Evolutionary conservation across 2,797 vertebrate species (phyloP), one percentile per base, ranked within the genome.

Genomic region (Pantherophis alleghaniensis): DNA sequence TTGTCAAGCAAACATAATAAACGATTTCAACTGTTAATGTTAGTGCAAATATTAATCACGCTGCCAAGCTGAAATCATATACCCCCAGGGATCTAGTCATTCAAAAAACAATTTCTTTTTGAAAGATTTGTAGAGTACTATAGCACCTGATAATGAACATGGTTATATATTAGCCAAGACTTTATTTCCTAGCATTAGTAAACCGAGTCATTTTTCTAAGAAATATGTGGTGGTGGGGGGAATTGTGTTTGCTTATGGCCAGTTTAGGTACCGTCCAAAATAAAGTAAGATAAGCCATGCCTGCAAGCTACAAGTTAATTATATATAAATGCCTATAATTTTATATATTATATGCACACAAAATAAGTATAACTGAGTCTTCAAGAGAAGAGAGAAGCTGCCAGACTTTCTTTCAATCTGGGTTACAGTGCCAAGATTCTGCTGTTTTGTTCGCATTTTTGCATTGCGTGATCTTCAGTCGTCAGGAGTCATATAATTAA

Each of bases 61-160:
- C 87, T 47, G 47, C 66, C 42, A 42, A 28, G 86, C 86, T 89
- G 93, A 89, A 91, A 88, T 32, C 28, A 6, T 74, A 66, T n/a
- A 22, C n/a, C 26, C 22, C 63, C 63, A 91, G 61, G 90, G 53
- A 88, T 32, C 47, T 93, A 88, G 74, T 93, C 86, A 91, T 91
- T 93, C 56, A 88, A 93, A 93, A 93, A 93, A 87, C 89, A 91
- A 93, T 88, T 91, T 88, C 2, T 91, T 93, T 93, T 59, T 61
- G 90, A 91, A 91, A 91, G 90, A 93, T 93, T 88, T 93, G 83
- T 61, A 57, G 42, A 93, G 42, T 47, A 22, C 66, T 37, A 61
- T 32, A 55, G n/a, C 92, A 88, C 55, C 92, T 93, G 55, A 86
- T 91, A 83, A 91, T 79, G 87, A 79, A 79, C 86, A 83, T 28